These are phyloP conservation scores for Hypomecis atomaria DNA, from an alignment of 2,888 invertebrate genomes.

Conservation along the genomic window DNA sequence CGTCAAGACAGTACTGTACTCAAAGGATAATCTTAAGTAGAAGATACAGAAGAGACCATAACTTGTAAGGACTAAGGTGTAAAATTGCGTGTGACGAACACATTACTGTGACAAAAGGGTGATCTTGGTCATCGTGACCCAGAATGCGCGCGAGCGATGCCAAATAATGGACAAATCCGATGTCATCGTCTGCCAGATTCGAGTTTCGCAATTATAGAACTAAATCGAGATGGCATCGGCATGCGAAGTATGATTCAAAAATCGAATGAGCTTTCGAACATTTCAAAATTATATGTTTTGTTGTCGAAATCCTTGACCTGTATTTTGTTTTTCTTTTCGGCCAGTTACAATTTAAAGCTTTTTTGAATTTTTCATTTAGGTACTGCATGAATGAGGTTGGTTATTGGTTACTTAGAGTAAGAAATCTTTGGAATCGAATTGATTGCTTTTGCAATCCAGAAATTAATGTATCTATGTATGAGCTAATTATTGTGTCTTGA, in stretches of 20 bases:
- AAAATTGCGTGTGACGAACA: constrained; percentile 42
- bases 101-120: constrained; percentile 56
- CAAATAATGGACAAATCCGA: constrained; percentile 79
- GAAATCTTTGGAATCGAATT: too few species aligned
- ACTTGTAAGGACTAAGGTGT: constrained; percentile 28
- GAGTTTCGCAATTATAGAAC: constrained; percentile 75
- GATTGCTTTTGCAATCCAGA: too few species aligned
- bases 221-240: constrained; percentile 58
- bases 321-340: not conserved
- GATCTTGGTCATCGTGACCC: constrained; percentile 72
- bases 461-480: too few species aligned
- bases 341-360: too few species aligned
- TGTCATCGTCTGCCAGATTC: constrained; percentile 73
- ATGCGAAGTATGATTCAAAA: constrained; percentile 17
- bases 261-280: not conserved
- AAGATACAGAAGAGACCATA: constrained; percentile 15
- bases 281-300: too few species aligned
- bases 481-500: too few species aligned
- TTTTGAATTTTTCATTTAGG: too few species aligned
- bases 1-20: not conserved
- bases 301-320: too few species aligned
- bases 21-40: not conserved
- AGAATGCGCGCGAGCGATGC: constrained; percentile 76
- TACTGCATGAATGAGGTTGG: too few species aligned
- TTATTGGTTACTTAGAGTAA: too few species aligned